Evolutionary conservation across 2,797 vertebrate genomes (phyloP).

Genomic region (Margarornis squamiger): DNA sequence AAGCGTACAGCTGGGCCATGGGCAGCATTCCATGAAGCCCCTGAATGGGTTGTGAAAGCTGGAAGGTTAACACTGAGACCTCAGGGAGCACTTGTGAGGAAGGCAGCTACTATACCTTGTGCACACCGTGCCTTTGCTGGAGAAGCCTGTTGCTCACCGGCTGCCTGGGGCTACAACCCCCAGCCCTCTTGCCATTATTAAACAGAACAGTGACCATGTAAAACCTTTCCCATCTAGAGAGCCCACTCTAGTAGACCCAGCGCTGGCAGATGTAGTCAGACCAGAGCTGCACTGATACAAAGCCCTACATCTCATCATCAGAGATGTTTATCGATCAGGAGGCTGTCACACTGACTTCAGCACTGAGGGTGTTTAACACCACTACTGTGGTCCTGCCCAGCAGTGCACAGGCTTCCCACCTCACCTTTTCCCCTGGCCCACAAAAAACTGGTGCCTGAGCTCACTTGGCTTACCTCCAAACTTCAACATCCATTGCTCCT

Average conservation of each 20-base stretch:
- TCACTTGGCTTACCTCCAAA: not conserved
- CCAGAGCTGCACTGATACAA: not conserved
- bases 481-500: not conserved
- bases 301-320: not conserved
- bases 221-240: not conserved
- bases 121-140: not conserved
- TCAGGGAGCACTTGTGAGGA: not conserved
- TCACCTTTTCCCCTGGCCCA: not conserved
- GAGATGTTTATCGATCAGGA: not conserved
- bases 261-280: fast-evolving
- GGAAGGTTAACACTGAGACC: not conserved
- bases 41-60: not conserved
- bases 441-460: not conserved
- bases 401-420: not conserved
- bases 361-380: not conserved
- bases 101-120: not conserved
- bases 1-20: not conserved
- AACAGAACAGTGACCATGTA: not conserved
- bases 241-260: not conserved
- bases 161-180: not conserved
- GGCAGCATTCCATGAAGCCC: not conserved
- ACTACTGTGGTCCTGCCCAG: not conserved
- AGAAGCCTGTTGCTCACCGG: not conserved
- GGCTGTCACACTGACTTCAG: not conserved
- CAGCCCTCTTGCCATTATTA: not conserved